Evolutionary conservation across 30 jellyfish, hydroid and myxozoan genomes (phyloP), one percentile per base, ranked within the genome.

Genomic region (Rhopilema esculentum): DNA sequence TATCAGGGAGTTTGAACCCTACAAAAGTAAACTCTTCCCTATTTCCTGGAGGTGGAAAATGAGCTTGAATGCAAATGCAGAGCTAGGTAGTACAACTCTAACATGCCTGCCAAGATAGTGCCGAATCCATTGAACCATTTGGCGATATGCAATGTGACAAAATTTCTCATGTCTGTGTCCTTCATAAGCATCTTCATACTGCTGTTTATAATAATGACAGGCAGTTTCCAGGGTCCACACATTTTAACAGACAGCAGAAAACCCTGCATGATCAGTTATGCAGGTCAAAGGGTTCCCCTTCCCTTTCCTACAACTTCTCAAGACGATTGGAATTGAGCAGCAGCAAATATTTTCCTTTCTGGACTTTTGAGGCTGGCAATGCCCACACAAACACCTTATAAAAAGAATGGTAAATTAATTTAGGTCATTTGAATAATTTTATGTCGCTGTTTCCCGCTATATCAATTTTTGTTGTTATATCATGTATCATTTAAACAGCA

Each of bases 31-130:
- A 77, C 2, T 77, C 63, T 22, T 77, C 88, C 69, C 49, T 82
- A 49, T 50, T 48, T 8, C 88, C 88, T 1, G 88, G 88, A n/a
- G 88, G 75, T 31, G 75, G 88, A 33, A 77, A 77, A 50, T 53
- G 88, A 32, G 75, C 88, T n/a, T 82, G 27, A 23, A 49, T 73
- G 69, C 70, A 31, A 30, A 30, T 8, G 84, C 84, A 73, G 72
- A 73, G 16, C 69, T 17, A 25, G 70, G 84, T 17, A 73, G 27
- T 25, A 27, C 84, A 73, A 27, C 84, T 73, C 84, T 31, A 25
- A 73, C 69, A 49, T 73, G 67, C n/a, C 84, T 73, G 69, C 71
- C 69, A 31, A 73, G 69, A 31, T 73, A 69, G 61, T 61, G 27
- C 67, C 69, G 20, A 77, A 53, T 27, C 75, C 88, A 77, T 48